A percentile compares a stretch with the other conserved stretches of the same genome.
Evolutionary conservation across 2,113 vertebrate genomes (phyloP).

Genomic region (Tragelaphus buxtoni): DNA sequence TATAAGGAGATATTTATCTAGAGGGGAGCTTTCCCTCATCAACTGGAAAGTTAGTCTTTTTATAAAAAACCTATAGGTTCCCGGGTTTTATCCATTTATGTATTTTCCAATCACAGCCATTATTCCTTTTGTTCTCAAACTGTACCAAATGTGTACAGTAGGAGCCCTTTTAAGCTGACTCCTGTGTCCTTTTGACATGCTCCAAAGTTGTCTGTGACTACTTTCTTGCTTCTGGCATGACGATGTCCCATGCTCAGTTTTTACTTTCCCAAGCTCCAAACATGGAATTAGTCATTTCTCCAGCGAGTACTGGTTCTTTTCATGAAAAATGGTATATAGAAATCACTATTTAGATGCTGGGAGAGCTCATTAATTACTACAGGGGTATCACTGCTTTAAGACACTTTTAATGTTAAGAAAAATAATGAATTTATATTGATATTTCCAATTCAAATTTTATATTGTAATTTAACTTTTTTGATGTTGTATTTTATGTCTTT

Average conservation of each 20-base stretch:
- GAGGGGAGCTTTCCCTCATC: neutral
- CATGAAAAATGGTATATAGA: neutral
- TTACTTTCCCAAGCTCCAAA: neutral
- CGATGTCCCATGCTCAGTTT: neutral
- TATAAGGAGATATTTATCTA: neutral
- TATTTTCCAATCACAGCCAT: neutral
- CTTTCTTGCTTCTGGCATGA: neutral
- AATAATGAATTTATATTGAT: neutral
- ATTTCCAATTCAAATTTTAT: neutral
- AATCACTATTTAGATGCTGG: neutral
- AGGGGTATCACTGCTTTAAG: neutral
- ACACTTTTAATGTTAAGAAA: neutral
- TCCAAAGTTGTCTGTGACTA: neutral
- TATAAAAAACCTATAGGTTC: neutral
- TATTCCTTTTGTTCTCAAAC: neutral
- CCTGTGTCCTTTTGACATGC: neutral
- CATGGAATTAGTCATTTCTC: neutral
- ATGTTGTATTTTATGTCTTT: neutral
- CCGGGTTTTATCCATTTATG: neutral
- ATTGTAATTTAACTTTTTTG: neutral
- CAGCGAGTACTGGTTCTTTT: neutral
- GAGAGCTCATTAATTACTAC: neutral
- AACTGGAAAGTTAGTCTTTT: neutral
- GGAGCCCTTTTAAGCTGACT: neutral
- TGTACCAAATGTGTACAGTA: neutral